Conservation (phyloP, 2,797 vertebrate species). For the Cheirogaleus major region DNA sequence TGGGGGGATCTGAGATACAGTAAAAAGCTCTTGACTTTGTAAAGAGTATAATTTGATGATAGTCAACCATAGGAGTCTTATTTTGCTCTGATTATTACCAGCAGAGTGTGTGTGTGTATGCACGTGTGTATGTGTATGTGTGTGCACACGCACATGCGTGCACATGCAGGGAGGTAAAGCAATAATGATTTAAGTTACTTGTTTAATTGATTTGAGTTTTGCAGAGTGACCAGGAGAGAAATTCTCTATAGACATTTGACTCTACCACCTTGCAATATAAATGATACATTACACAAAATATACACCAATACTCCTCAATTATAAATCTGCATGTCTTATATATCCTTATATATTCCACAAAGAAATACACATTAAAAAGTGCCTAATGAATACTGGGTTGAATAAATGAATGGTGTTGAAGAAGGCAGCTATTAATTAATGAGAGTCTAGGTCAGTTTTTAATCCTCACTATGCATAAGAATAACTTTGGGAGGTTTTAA, state of each 20-base stretch:
- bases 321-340: not conserved
- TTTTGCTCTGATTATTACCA: not conserved
- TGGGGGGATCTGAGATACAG: not conserved
- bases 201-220: not conserved
- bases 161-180: not conserved
- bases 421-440: not conserved
- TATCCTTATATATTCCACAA: not conserved
- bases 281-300: not conserved
- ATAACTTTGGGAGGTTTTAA: not conserved
- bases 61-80: not conserved
- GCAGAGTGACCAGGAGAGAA: not conserved
- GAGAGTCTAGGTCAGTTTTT: not conserved
- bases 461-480: not conserved
- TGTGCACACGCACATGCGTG: accelerated
- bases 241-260: not conserved
- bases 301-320: not conserved
- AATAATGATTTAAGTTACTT: not conserved
- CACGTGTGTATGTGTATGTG: not conserved
- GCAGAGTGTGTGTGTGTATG: not conserved
- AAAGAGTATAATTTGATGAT: not conserved
- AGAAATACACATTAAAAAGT: not conserved
- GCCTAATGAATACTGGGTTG: not conserved
- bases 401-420: not conserved
- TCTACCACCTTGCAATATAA: not conserved
- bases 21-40: not conserved